A percentile compares a stretch with the other conserved stretches of the same genome.
These are phyloP conservation scores for Petrocephalus schoutedeni DNA, from an alignment of 2,797 vertebrate species.

Conservation along the genomic window DNA sequence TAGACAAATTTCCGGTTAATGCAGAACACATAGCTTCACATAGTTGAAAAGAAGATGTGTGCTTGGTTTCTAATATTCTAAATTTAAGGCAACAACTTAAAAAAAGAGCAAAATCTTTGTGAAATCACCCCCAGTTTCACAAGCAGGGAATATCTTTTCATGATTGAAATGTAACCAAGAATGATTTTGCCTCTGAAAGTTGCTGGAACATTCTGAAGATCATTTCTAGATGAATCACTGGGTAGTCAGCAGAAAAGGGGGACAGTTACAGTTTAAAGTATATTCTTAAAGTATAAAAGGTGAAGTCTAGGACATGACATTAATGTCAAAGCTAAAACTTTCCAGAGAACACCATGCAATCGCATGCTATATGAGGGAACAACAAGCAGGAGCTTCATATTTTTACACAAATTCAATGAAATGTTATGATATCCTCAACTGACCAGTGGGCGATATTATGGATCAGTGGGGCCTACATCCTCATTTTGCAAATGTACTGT, in stretches of 20 bases:
- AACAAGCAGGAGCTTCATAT: not conserved
- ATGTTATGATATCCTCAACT: not conserved
- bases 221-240: not conserved
- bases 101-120: not conserved
- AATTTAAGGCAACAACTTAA: not conserved
- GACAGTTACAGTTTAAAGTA: no score
- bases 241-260: not conserved
- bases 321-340: not conserved
- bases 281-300: not conserved
- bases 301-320: not conserved
- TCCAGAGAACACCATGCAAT: not conserved
- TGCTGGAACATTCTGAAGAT: not conserved
- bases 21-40: no score
- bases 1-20: no score
- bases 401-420: not conserved
- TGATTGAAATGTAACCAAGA: not conserved
- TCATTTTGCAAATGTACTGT: not conserved
- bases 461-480: not conserved
- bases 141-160: not conserved
- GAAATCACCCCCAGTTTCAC: not conserved
- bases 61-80: not conserved
- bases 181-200: not conserved
- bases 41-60: not conserved
- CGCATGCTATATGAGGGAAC: not conserved
- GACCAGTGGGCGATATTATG: not conserved